Base-by-base conservation (phyloP, 2,888 invertebrate species). In the Hypena proboscidalis region DNA sequence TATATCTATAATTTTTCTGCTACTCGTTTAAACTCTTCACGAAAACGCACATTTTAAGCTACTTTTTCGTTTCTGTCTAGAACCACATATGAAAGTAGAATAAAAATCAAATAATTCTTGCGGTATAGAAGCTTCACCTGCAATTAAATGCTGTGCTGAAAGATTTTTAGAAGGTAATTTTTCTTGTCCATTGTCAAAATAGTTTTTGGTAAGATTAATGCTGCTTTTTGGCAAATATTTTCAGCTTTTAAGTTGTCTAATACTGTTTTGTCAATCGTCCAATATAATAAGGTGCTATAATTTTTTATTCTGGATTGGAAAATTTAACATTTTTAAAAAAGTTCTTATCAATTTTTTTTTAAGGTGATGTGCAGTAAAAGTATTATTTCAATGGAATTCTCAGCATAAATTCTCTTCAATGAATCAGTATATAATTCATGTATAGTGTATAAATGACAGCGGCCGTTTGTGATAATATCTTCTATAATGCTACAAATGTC, bases 401-500 rank as follows among this genome's bases (percentile, higher is more conserved):
- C 54, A 38, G 44, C 37, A 48, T 36, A 36, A 32, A 37, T 48
- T 38, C 52, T 55, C 30, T 63, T 46, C 25, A 60, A 58, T 54
- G 53, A 52, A 32, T 62, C 62, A 36, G 50, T 58, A 27, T 67
- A 68, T 11, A 38, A 21, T 57, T 52, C 51, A 44, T 58, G 60
- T 23, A 69, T 64, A 23, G 10, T 9, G 4, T 9, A 23, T 23
- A 23, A 23, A 23, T 23, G 9, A 59, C 53, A 58, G 3, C 61
- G 56, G 23, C 58, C 53, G 56, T 66, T 64, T 14, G 64, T 36
- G 25, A 68, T 64, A 15, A 64, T 37, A 38, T 66, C 52, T 60
- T 66, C 47, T 37, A 59, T 19, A 9, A 59, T 58, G 39, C 9
- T 14, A 50, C 54, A 37, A 11, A 67, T 45, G 59, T 60, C 53